Evolutionary conservation across 1,140 invertebrate genomes (phyloP).

Genomic region (Euura lappo): DNA sequence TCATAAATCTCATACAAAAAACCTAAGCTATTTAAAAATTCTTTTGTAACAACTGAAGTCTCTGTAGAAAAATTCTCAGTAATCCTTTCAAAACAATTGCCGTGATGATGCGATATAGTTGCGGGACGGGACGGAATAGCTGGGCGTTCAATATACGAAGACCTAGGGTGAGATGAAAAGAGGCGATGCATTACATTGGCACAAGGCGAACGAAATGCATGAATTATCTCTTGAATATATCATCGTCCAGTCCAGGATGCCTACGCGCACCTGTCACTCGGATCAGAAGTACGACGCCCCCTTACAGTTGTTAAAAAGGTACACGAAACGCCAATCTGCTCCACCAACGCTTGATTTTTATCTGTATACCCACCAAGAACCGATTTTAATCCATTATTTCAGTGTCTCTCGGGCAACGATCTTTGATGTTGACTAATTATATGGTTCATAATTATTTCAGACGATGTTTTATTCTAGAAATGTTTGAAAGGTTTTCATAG

Average conservation of each 20-base stretch:
- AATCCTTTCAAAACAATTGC: background rate
- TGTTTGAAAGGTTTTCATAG: too few species aligned
- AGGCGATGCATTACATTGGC: background rate
- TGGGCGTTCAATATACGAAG: background rate
- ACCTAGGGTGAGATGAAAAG: background rate
- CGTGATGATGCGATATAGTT: background rate
- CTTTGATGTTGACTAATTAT: too few species aligned
- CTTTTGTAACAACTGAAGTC: too few species aligned
- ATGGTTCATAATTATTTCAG: too few species aligned
- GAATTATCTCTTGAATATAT: constrained; percentile 5
- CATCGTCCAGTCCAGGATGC: background rate
- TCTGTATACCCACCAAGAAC: background rate
- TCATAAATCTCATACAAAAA: too few species aligned
- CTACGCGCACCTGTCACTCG: constrained; percentile 3
- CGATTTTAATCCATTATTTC: background rate
- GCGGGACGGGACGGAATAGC: background rate
- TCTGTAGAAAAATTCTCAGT: background rate
- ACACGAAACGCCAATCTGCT: background rate
- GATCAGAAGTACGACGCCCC: background rate
- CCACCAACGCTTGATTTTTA: constrained; percentile 3
- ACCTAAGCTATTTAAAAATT: too few species aligned
- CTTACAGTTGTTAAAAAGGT: background rate
- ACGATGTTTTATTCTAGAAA: too few species aligned
- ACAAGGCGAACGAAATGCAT: constrained; percentile 3
- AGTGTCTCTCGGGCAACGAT: background rate